Conservation (phyloP, 2,113 vertebrate species). For the Saccopteryx bilineata region DNA sequence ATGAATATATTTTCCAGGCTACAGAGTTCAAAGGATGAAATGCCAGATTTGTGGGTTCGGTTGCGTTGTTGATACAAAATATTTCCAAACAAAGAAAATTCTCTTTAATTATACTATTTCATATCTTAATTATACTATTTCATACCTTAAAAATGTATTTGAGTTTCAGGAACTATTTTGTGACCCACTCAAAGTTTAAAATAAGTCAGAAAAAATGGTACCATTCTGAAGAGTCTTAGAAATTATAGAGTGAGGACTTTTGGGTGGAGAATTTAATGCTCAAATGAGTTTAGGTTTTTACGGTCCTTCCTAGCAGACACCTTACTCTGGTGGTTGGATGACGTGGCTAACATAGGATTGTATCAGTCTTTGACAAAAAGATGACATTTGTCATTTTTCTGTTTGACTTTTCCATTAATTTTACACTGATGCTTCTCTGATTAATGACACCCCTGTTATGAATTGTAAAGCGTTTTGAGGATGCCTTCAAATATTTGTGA, state of each 20-base stretch:
- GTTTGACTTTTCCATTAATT: constrained; percentile 62
- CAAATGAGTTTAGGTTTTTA: neutral
- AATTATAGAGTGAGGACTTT: neutral
- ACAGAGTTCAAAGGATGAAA: neutral
- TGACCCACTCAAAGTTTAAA: neutral
- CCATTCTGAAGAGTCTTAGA: neutral
- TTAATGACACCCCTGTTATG: constrained; percentile 67
- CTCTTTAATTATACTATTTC: neutral
- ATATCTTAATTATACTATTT: neutral
- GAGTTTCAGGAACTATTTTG: neutral
- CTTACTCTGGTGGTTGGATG: neutral
- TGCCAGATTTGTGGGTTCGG: neutral
- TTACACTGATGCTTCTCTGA: constrained; percentile 62
- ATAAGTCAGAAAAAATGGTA: neutral
- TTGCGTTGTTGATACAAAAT: neutral
- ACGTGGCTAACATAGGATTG: neutral
- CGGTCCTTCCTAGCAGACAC: neutral
- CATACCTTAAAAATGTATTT: neutral
- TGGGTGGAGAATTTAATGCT: neutral
- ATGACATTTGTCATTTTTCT: constrained; percentile 51
- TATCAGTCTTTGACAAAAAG: neutral
- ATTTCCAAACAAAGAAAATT: neutral
- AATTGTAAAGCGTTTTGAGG: constrained; percentile 75
- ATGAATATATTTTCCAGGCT: neutral
- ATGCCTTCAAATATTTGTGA: constrained; percentile 68